A percentile compares a stretch with the other conserved stretches of the same genome.
phyloP scores from a whole-genome alignment of 2,888 invertebrate genomes.

The Ommatoiulus sabulosus region DNA sequence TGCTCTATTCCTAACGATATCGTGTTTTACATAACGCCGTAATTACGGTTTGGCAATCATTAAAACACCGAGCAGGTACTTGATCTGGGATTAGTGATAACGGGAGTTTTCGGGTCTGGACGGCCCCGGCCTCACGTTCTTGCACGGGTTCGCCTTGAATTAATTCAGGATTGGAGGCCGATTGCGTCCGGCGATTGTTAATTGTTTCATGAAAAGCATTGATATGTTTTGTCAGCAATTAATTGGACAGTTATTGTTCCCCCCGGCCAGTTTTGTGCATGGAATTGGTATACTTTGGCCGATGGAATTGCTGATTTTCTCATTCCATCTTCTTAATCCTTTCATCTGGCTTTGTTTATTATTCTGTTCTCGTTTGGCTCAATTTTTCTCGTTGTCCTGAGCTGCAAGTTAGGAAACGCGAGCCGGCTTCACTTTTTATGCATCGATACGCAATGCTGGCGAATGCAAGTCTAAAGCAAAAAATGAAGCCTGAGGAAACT shows the following conservation, averaged over 20 bases:
- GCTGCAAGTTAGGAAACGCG: not conserved
- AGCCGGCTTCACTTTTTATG: not conserved
- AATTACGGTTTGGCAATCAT: not conserved
- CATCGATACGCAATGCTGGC: not conserved
- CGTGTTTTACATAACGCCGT: not conserved
- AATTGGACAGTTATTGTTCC: not conserved
- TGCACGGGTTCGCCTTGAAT: conserved; percentile 8
- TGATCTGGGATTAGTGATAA: conserved; percentile 2
- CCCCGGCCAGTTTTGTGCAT: not conserved
- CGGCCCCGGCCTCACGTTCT: conserved; percentile 7
- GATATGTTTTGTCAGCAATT: not conserved
- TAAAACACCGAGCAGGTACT: not conserved
- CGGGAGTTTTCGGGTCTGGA: not conserved
- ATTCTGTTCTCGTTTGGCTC: not conserved
- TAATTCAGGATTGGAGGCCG: not conserved
- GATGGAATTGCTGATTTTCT: not conserved
- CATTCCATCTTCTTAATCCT: no score
- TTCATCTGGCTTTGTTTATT: not conserved
- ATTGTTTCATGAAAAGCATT: not conserved
- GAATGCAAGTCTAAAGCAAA: not conserved
- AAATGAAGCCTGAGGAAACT: not conserved
- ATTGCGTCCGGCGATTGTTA: not conserved
- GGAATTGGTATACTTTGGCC: not conserved
- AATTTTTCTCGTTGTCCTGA: no score
- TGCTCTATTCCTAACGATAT: not conserved